Base-by-base conservation (phyloP, 2,888 invertebrate genomes). In the Acrocera orbiculus region DNA sequence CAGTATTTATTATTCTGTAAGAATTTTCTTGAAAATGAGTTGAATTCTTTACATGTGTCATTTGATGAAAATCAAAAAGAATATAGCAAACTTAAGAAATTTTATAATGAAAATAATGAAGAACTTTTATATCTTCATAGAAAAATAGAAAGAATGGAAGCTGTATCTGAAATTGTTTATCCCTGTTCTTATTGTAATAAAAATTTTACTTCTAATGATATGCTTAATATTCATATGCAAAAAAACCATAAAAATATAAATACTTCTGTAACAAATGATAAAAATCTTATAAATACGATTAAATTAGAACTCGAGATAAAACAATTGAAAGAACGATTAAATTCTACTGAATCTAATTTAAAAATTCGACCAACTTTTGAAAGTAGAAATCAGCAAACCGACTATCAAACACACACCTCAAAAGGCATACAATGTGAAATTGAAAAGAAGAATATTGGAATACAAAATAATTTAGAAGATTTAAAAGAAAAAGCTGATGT, bases 271-370 rank as follows among this genome's bases (percentile, higher is more conserved):
- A 34, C 8, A 5, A 19, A 17, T 9, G 17, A 17, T 30, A 39
- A 13, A 27, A 62, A 63, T 32, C 40, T 48, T 27, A 63, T 62
- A 8, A 73, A 74, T 49, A 71, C 72, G 3, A 68, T 69, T 26
- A 74, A 71, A 50, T 53, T 80, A 36, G 66, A 72, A 35, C 54
- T 66, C 27, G 73, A 74, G 50, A 70, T 74, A 24, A 73, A 73
- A 46, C 66, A 67, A 23, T 48, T 74, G 7, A 74, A 73, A 46
- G 71, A 73, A 42, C 59, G 70, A 15, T 49, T 74, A 2, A 73
- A 71, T 49, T 61, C 59, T 27, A 66, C 72, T 1, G 73, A 73
- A 44, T 64, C 63, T 38, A 58, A 66, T 7, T 64, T 72, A 33
- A n/a, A 11, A 8, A 24, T 27, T 7, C 5, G 19, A 19, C 19